phyloP scores from a whole-genome alignment of 2,113 vertebrate genomes.

The Psophia crepitans region DNA sequence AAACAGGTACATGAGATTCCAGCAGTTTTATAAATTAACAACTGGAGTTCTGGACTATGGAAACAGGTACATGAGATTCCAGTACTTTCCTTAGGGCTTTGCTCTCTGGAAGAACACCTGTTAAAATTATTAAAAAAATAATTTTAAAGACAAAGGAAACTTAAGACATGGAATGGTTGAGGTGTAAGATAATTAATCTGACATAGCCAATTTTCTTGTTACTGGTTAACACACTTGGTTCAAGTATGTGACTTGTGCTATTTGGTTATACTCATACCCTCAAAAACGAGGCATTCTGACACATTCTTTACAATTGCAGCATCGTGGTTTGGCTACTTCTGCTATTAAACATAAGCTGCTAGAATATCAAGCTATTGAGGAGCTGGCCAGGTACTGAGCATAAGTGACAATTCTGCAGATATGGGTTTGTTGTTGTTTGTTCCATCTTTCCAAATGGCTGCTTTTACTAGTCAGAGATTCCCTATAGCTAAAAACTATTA shows the following conservation, averaged over 20 bases:
- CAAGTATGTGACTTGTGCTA: background rate
- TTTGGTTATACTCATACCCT: background rate
- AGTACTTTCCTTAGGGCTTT: slow-evolving; percentile 83
- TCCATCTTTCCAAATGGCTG: background rate
- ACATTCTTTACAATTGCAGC: background rate
- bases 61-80: slow-evolving; percentile 63
- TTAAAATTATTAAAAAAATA: background rate
- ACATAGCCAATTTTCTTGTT: background rate
- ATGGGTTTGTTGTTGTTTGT: background rate
- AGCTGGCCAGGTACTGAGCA: background rate
- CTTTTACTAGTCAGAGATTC: background rate
- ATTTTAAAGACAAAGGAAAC: background rate
- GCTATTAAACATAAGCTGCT: background rate
- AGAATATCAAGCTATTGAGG: background rate
- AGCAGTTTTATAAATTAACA: slow-evolving; percentile 74
- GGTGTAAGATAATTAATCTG: background rate
- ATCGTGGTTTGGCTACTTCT: background rate
- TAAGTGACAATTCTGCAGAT: background rate
- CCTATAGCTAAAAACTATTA: background rate
- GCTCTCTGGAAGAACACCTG: slow-evolving; percentile 97
- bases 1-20: slow-evolving; percentile 62
- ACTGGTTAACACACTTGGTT: background rate
- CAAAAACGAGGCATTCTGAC: background rate
- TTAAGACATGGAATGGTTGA: background rate
- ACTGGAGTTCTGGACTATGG: slow-evolving; percentile 65